Evolutionary conservation across 2,797 vertebrate species (phyloP), one percentile per base, ranked within the genome.

Genomic region (Luscinia megarhynchos): DNA sequence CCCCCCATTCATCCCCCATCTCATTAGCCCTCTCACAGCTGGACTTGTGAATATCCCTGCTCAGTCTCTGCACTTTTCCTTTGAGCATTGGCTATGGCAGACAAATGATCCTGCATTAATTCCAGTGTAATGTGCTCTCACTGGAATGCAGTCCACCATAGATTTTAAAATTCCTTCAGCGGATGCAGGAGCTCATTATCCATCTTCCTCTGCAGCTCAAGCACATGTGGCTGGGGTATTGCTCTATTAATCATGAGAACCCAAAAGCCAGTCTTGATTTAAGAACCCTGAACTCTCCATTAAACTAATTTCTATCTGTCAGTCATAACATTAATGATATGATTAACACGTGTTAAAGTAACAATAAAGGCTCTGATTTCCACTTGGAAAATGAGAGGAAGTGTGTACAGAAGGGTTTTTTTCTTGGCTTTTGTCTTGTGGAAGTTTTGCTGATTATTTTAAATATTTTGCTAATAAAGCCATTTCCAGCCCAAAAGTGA

Each of bases 261-360:
- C 90, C 84, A 95, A 95, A 97, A 95, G 72, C 75, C 92, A 89
- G 81, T 68, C 93, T 77, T 94, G 90, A 93, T 95, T 96, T 97
- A 97, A 92, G 93, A 68, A 96, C 75, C 68, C 79, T 87, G 89
- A 92, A 66, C 84, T 96, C 89, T 90, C 89, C 72, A 77, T 93
- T 94, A 87, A 95, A 87, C 78, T 92, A 93, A 91, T 95, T 92
- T 83, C 86, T 89, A 34, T 64, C 81, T 87, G 77, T 90, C 90
- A 93, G 61, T 95, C 82, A 89, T 83, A 89, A 77, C 75, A 91
- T 90, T 92, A 96, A 94, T 62, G 72, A 45, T 75, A 80, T 72
- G 78, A 95, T 91, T 95, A 94, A 93, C 89, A 89, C 82, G 48
- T 1, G 9, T 64, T 78, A 48, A 92, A 83, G 87, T 51, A 81